A percentile compares a stretch with the other conserved stretches of the same genome.
These are phyloP conservation scores for Pao palembangensis DNA, from an alignment of 2,113 vertebrate genomes.

Conservation along the genomic window DNA sequence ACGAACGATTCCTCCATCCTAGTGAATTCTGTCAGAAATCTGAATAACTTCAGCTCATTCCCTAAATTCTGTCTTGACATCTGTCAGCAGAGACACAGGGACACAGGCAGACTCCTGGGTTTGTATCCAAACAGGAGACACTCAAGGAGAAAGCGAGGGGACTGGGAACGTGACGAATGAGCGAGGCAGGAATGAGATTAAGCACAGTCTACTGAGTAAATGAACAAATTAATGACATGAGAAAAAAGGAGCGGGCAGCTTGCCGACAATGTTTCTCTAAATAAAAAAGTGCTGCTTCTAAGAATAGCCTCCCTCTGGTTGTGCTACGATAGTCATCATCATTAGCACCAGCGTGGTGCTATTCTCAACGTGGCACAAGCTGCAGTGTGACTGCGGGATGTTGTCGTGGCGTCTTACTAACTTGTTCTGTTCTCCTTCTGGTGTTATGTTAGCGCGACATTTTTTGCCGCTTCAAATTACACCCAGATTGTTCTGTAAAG, in stretches of 20 bases:
- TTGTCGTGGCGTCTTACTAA: constrained; percentile 23
- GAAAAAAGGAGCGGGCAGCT: constrained; percentile 39
- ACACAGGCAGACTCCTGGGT: constrained; percentile 1
- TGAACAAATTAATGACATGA: constrained; percentile 65
- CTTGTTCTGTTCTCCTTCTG: constrained; percentile 14
- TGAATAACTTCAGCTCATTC: constrained; percentile 5
- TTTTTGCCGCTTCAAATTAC: neutral
- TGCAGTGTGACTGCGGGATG: constrained; percentile 33
- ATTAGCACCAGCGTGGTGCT: constrained; percentile 50
- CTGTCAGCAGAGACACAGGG: constrained; percentile 4
- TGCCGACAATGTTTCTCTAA: constrained; percentile 18
- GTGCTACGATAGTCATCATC: constrained; percentile 44
- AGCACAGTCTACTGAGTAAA: constrained; percentile 56
- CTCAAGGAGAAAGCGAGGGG: constrained; percentile 4
- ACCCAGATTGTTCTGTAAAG: neutral
- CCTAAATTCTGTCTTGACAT: constrained; percentile 5
- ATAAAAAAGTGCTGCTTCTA: constrained; percentile 44
- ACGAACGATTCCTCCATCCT: neutral
- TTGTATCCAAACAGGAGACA: constrained; percentile 12
- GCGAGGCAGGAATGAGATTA: constrained; percentile 51
- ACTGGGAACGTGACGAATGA: constrained; percentile 56
- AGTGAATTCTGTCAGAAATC: neutral
- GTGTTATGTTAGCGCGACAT: neutral
- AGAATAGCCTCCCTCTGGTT: constrained; percentile 59
- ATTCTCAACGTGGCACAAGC: constrained; percentile 40